A percentile compares a stretch with the other conserved stretches of the same genome.
phyloP scores from a whole-genome alignment of 2,888 invertebrate species.

The Ichneumon xanthorius region DNA sequence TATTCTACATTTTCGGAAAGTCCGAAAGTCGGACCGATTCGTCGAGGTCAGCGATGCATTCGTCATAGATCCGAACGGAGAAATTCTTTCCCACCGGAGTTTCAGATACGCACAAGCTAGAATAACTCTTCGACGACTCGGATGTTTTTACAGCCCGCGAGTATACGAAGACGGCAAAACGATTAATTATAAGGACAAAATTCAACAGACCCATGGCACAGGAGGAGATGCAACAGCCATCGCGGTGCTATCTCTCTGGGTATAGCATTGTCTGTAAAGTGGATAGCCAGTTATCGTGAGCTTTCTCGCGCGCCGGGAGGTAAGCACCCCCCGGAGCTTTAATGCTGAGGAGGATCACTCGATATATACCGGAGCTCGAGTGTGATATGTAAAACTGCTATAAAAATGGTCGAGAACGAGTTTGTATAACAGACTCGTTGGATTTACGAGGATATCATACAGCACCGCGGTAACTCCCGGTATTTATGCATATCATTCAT shows the following conservation, averaged over 20 bases:
- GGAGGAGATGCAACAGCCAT: slow-evolving; percentile 31
- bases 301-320: not conserved
- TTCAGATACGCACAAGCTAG: not conserved
- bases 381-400: slow-evolving; percentile 8
- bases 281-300: slow-evolving; percentile 18
- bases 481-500: not conserved
- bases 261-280: slow-evolving; percentile 19
- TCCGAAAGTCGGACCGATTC: slow-evolving; percentile 4
- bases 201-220: not conserved
- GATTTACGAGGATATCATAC: slow-evolving; percentile 1
- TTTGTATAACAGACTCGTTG: slow-evolving; percentile 14
- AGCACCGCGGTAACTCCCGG: not conserved
- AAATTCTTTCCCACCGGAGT: slow-evolving; percentile 3
- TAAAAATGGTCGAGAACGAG: slow-evolving; percentile 27
- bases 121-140: not conserved
- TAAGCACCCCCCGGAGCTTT: slow-evolving; percentile 48
- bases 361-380: slow-evolving; percentile 32
- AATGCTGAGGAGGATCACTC: slow-evolving; percentile 35
- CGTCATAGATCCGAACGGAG: slow-evolving; percentile 33
- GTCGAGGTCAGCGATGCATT: slow-evolving; percentile 44
- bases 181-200: not conserved
- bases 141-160: not conserved
- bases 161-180: not conserved
- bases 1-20: not conserved
- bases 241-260: slow-evolving; percentile 8